A percentile compares a stretch with the other conserved stretches of the same genome.
Evolutionary conservation across 2,888 invertebrate species (phyloP).

Genomic region (Pteria penguin): DNA sequence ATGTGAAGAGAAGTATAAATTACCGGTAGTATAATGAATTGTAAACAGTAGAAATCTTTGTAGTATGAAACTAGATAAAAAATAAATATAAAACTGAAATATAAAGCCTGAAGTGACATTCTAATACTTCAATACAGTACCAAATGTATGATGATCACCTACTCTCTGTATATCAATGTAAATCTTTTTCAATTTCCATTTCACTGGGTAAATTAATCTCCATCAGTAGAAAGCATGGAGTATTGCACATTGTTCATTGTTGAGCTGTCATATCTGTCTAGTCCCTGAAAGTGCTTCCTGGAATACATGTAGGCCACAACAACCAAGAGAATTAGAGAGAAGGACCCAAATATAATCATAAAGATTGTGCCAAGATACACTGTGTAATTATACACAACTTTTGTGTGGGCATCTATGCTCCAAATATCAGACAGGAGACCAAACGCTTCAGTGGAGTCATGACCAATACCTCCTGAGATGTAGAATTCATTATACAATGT

Average conservation of each 20-base stretch:
- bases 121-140: too few species aligned
- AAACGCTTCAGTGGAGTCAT: constrained; percentile 58
- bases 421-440: constrained; percentile 68
- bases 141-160: too few species aligned
- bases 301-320: constrained; percentile 30
- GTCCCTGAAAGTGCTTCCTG: constrained; percentile 8
- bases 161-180: not conserved
- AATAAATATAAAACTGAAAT: too few species aligned
- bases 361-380: constrained; percentile 33
- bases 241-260: constrained; percentile 13
- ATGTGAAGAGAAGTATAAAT: too few species aligned
- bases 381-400: constrained; percentile 28
- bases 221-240: constrained; percentile 8
- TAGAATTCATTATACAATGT: constrained; percentile 46
- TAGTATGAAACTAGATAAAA: too few species aligned
- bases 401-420: constrained; percentile 55
- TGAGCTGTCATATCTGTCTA: not conserved
- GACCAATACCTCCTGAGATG: constrained; percentile 67
- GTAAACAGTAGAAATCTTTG: too few species aligned
- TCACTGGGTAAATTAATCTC: constrained; percentile 9
- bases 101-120: too few species aligned
- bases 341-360: constrained; percentile 33
- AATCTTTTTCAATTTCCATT: not conserved
- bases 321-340: constrained; percentile 36
- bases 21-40: too few species aligned